Evolutionary conservation across 2,797 vertebrate species (phyloP), one percentile per base, ranked within the genome.

Genomic region (Limosa lapponica): DNA sequence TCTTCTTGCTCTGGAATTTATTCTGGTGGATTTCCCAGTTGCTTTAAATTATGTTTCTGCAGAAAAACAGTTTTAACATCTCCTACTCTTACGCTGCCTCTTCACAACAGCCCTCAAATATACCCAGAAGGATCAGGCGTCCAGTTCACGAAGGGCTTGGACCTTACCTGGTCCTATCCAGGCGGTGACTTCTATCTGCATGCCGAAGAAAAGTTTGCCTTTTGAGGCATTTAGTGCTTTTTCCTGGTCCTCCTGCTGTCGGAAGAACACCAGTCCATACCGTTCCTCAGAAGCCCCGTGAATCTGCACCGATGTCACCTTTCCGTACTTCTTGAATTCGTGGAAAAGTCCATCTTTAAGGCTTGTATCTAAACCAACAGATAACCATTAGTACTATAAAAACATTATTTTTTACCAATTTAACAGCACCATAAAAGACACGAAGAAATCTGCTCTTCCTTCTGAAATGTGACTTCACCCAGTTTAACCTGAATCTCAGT

Each of bases 291-390:
- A 99, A 37, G 99, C 98, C 23, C 99, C 99, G 0, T 99, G 99
- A 94, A 99, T 99, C 98, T 99, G 99, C 82, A 99, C 99, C 2
- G 99, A 99, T 3, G 99, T 99, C 96, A 99, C 99, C 97, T 99
- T 99, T 67, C 99, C 99, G 37, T 99, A 99, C 96, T 99, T 99
- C 98, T 99, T 99, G 97, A 99, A 99, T 95, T 99, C 99, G 34
- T 99, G 99, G 97, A 99, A 99, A 97, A 99, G 99, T 90, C 99
- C 99, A 95, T 99, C 99, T 97, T 99, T 99, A 96, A 99, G 98
- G 98, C 99, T 99, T 96, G 99, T 99, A 97, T 99, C 99, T 99
- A 97, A 91, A 97, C 19, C 61, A 71, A 82, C 32, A 73, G 61
- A 74, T 4, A 72, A 91, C 93, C 28, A 41, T 93, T 67, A 96